Evolutionary conservation across 53 echinoderm and acorn worm species (phyloP).

Genomic region (Holothuria scabra): DNA sequence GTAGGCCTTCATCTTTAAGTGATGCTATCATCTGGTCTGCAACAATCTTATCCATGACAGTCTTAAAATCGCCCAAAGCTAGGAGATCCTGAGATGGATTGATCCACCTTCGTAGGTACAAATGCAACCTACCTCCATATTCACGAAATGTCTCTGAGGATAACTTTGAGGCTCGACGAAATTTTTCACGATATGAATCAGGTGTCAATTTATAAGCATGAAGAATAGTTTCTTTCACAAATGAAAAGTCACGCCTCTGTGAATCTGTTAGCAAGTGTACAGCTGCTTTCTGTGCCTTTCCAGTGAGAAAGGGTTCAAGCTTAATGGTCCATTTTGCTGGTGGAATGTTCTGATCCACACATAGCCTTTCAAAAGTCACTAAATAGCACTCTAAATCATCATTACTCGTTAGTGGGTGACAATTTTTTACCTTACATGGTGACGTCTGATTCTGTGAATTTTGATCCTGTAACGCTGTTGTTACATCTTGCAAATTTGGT

Average conservation of each 20-base stretch:
- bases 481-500: no score
- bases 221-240: constrained; percentile 46
- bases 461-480: no score
- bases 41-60: no score
- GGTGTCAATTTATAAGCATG: constrained; percentile 59
- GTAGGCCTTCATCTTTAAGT: constrained; percentile 1
- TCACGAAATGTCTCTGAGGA: constrained; percentile 49
- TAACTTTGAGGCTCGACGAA: constrained; percentile 32
- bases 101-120: constrained; percentile 2
- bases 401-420: no score
- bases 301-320: constrained; percentile 57
- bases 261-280: constrained; percentile 49
- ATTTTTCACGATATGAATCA: constrained; percentile 57
- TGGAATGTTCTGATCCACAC: no score
- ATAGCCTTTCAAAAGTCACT: no score
- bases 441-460: no score
- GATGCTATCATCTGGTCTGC: no score
- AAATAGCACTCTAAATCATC: no score
- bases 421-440: no score
- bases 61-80: background rate
- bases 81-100: constrained; percentile 13
- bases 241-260: background rate
- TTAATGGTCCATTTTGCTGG: no score
- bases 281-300: constrained; percentile 62
- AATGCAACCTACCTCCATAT: constrained; percentile 32